Conservation (phyloP, 2,113 vertebrate genomes). For the Osmerus mordax region DNA sequence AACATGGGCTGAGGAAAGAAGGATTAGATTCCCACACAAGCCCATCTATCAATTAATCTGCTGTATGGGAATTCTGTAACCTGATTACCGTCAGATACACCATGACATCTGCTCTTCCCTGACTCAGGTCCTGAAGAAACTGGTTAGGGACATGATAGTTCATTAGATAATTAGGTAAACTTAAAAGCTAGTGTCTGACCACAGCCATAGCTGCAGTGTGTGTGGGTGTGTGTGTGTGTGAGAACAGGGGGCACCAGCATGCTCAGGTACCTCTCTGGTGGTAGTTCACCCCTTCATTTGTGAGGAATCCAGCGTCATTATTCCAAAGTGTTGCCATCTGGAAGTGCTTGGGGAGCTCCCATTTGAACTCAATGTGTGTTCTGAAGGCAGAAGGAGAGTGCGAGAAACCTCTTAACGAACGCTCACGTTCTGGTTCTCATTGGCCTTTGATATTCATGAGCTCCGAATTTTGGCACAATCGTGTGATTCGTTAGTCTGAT, state of each 20-base stretch:
- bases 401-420: conserved; percentile 51
- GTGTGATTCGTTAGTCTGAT: conserved; percentile 59
- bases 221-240: conserved; percentile 22
- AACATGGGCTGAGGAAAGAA: too few relatives aligned
- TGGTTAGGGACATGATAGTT: too few relatives aligned
- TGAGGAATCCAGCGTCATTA: conserved; percentile 73
- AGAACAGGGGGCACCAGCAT: conserved; percentile 13
- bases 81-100: too few relatives aligned
- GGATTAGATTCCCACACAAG: too few relatives aligned
- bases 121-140: too few relatives aligned
- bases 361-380: conserved; percentile 72
- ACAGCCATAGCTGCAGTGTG: conserved; percentile 10
- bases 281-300: conserved; percentile 72
- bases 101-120: too few relatives aligned
- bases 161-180: too few relatives aligned
- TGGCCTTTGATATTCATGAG: conserved; percentile 56
- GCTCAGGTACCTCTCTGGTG: conserved; percentile 68
- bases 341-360: conserved; percentile 68
- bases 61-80: too few relatives aligned
- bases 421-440: conserved; percentile 56
- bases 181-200: background rate
- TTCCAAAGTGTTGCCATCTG: conserved; percentile 74
- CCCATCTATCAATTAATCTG: too few relatives aligned
- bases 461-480: conserved; percentile 52
- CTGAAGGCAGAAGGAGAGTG: conserved; percentile 54